Evolutionary conservation across 2,888 invertebrate genomes (phyloP).

Genomic region (Nasonia oneida): DNA sequence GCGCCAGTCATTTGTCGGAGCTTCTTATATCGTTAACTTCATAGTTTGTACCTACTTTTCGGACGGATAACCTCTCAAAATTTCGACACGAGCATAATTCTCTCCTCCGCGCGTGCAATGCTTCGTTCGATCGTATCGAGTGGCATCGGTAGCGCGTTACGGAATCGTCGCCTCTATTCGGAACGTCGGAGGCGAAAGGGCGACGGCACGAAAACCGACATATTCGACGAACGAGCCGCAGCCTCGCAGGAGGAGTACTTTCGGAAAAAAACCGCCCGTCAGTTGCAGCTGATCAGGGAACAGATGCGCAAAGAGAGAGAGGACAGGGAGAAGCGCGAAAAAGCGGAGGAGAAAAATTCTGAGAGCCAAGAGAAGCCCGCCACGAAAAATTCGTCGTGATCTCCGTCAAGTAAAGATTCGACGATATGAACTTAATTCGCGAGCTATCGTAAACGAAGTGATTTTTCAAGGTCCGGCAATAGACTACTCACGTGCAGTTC

Average conservation of each 20-base stretch:
- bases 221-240: constrained; percentile 72
- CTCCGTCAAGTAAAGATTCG: background rate
- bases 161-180: constrained; percentile 60
- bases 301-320: constrained; percentile 41
- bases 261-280: constrained; percentile 70
- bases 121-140: constrained; percentile 17
- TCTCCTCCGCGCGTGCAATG: constrained; percentile 9
- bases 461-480: too few species aligned
- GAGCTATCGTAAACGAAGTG: too few species aligned
- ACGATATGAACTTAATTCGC: too few species aligned
- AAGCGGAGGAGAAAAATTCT: background rate
- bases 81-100: background rate
- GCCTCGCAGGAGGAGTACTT: constrained; percentile 75
- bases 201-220: constrained; percentile 72
- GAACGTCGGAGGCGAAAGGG: constrained; percentile 72
- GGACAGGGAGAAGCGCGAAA: background rate
- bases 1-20: background rate
- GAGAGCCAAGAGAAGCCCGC: background rate
- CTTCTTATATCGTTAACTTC: background rate
- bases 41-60: background rate
- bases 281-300: constrained; percentile 68
- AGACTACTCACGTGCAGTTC: constrained; percentile 75
- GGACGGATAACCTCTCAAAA: background rate
- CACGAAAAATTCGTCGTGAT: background rate
- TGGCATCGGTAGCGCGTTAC: background rate